Evolutionary conservation across 2,113 vertebrate species (phyloP).

Genomic region (Elgaria multicarinata): DNA sequence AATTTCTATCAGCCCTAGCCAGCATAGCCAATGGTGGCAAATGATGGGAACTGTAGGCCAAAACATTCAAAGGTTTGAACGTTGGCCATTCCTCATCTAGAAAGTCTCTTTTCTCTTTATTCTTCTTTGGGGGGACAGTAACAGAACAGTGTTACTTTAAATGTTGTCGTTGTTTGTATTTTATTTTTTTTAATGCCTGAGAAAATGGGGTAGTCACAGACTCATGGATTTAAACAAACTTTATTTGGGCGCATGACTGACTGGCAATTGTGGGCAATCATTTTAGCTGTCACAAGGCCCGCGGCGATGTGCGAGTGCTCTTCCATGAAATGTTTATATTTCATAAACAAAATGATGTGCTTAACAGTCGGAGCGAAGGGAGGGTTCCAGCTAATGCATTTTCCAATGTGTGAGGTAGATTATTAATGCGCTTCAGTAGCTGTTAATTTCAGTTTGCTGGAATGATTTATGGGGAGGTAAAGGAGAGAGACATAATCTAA

Average conservation of each 20-base stretch:
- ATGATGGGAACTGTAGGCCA: too few relatives aligned
- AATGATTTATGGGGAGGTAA: constrained; percentile 98
- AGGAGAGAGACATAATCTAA: constrained; percentile 97
- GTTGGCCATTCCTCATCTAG: too few relatives aligned
- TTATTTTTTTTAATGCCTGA: constrained; percentile 73
- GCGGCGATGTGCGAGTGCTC: constrained; percentile 85
- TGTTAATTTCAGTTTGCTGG: constrained; percentile 99
- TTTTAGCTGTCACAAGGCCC: constrained; percentile 87
- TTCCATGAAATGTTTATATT: constrained; percentile 94
- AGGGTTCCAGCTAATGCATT: constrained; percentile 92
- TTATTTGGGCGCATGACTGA: constrained; percentile 86
- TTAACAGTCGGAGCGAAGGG: constrained; percentile 89
- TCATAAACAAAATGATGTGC: constrained; percentile 97
- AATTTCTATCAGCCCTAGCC: too few relatives aligned
- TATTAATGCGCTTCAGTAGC: constrained; percentile 99
- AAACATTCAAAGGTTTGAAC: too few relatives aligned
- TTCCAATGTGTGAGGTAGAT: constrained; percentile 93
- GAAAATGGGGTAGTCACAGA: constrained; percentile 83
- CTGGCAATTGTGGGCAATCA: constrained; percentile 87
- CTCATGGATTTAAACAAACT: constrained; percentile 84
- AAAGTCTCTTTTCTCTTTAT: background rate
- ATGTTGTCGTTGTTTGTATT: constrained; percentile 5
- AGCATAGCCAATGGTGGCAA: too few relatives aligned
- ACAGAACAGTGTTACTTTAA: constrained; percentile 70
- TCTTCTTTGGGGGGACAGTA: constrained; percentile 32